Conservation (phyloP, 2,888 invertebrate genomes). For the Embidobia sp. region DNA sequence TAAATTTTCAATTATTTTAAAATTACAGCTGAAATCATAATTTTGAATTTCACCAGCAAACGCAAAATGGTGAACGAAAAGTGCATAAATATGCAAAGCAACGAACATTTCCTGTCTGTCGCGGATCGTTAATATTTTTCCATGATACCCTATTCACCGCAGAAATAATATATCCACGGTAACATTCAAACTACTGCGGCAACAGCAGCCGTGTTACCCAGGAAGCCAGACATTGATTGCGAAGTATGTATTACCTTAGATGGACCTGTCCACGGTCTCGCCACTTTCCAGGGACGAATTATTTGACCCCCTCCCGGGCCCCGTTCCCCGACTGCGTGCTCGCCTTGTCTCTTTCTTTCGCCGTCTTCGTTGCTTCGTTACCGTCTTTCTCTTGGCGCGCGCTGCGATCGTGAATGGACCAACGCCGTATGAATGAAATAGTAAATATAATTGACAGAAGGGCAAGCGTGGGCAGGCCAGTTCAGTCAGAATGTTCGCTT, state of each 20-base stretch:
- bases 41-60: no score
- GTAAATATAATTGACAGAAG: conserved; percentile 79
- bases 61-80: no score
- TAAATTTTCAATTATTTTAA: no score
- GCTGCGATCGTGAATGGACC: conserved; percentile 75
- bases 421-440: conserved; percentile 78
- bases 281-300: conserved; percentile 64
- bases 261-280: conserved; percentile 60
- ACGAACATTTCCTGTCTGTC: conserved; percentile 36
- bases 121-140: conserved; percentile 46
- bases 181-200: conserved; percentile 54
- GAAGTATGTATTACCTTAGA: conserved; percentile 64
- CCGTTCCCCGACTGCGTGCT: conserved; percentile 17
- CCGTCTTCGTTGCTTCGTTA: conserved; percentile 43
- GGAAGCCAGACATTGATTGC: conserved; percentile 66
- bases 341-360: conserved; percentile 47
- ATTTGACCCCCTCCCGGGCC: conserved; percentile 46
- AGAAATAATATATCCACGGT: conserved; percentile 53
- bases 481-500: conserved; percentile 73
- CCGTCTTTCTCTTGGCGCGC: conserved; percentile 66
- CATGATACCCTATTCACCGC: conserved; percentile 41
- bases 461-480: conserved; percentile 78
- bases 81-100: no score
- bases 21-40: no score
- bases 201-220: conserved; percentile 63